Conservation (phyloP, 2,888 invertebrate species). For the Perizoma affinitatum region DNA sequence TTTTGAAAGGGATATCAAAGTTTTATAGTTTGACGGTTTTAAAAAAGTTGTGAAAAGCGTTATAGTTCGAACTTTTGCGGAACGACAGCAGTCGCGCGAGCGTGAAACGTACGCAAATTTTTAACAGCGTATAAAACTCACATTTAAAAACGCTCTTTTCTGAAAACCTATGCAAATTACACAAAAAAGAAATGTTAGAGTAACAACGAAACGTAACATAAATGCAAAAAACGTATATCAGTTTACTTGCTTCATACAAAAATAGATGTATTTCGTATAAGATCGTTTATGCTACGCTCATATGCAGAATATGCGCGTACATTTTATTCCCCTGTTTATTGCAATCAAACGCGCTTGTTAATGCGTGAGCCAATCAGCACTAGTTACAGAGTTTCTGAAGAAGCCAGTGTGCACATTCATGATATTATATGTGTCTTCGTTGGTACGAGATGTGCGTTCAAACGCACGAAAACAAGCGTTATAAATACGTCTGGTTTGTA, state of each 20-base stretch:
- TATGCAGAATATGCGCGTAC: too few species aligned
- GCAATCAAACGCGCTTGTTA: too few species aligned
- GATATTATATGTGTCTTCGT: too few species aligned
- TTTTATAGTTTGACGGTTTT: constrained; percentile 29
- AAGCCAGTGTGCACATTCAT: too few species aligned
- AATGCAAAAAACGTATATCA: constrained; percentile 17
- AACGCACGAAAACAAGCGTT: too few species aligned
- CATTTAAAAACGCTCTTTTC: constrained; percentile 12
- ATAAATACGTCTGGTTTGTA: too few species aligned
- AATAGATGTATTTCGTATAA: too few species aligned
- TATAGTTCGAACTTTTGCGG: constrained; percentile 26
- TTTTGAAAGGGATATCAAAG: constrained; percentile 19
- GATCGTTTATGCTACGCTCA: too few species aligned
- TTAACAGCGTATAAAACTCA: constrained; percentile 15
- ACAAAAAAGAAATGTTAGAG: constrained; percentile 7
- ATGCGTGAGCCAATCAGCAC: too few species aligned
- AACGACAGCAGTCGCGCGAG: constrained; percentile 20
- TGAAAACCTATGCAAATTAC: constrained; percentile 7
- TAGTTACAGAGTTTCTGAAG: too few species aligned
- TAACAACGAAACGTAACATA: constrained; percentile 11
- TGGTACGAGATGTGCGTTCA: too few species aligned
- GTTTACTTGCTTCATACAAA: constrained; percentile 11
- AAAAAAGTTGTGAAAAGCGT: constrained; percentile 23
- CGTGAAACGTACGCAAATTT: constrained; percentile 15
- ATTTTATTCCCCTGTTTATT: too few species aligned